Base-by-base conservation (phyloP, 2,888 invertebrate species). In the Autographa gamma region DNA sequence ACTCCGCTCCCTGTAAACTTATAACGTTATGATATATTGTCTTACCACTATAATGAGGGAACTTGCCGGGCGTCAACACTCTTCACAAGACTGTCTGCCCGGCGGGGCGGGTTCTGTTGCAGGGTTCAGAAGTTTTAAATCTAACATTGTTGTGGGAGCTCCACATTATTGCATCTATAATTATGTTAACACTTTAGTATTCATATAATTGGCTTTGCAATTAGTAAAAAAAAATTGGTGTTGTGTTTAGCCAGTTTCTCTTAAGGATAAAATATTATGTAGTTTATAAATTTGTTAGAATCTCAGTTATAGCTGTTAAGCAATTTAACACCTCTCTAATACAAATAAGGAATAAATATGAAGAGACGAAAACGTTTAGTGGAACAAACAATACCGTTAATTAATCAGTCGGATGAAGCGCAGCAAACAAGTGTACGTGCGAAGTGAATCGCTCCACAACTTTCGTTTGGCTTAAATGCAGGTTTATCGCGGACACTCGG, bases 1-100 rank as follows among this genome's bases (percentile, higher is more conserved):
- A 63, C 66, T 60, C 34, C 52, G 41, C 48, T 11, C 63, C 43
- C 66, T 64, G 72, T 59, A 65, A 73, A 75, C 76, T 75, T 79
- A 70, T 74, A 75, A 79, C 80, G 63, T 60, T 75, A 75, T 70
- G 66, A 41, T 65, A 80, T 81, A 66, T 73, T 69, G 67, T 78
- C 73, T 77, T 81, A 63, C 78, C 56, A 67, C 59, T 66, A 61
- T 73, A 66, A 77, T 78, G 79, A 78, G 67, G 63, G 60, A 68
- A 56, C 56, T 65, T 16, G 52, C 18, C 56, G 25, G 41, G 32
- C 41, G 13, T 11, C 14, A 19, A 56, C 54, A 19, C 54, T 19
- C 11, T 54, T 54, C 19, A 13, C 3, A 11, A 11, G 4, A 19
- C 25, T 25, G 11, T 2, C 25, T 4, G 48, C 38, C 5, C 48